Conservation (phyloP, 2,113 vertebrate genomes). For the Perca schrenkii region DNA sequence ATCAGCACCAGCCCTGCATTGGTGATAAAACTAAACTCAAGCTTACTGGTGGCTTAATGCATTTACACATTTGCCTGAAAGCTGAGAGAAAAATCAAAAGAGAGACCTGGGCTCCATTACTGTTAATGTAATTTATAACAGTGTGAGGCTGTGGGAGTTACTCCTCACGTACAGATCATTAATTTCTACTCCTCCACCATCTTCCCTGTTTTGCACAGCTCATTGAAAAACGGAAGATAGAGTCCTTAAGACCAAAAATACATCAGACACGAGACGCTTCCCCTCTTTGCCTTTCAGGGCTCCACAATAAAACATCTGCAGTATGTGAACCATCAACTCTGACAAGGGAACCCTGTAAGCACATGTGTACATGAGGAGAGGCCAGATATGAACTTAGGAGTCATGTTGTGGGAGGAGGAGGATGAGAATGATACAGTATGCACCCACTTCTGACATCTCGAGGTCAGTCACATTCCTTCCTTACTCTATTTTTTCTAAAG, state of each 20-base stretch:
- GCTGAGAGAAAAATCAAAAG: neutral
- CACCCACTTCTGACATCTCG: conserved; percentile 45
- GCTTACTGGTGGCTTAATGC: neutral
- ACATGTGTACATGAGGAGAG: conserved; percentile 8
- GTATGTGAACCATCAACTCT: conserved; percentile 37
- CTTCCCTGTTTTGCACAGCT: neutral
- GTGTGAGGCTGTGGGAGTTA: neutral
- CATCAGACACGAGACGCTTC: conserved; percentile 34
- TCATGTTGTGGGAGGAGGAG: conserved; percentile 8
- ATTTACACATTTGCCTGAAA: neutral
- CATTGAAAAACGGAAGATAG: conserved; percentile 33
- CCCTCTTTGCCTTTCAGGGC: conserved; percentile 34
- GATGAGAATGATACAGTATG: conserved; percentile 29
- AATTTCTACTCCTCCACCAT: neutral
- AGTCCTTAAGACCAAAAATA: conserved; percentile 36
- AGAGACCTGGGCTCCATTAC: neutral
- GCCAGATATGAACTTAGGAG: conserved; percentile 17
- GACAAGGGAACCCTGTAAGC: conserved; percentile 18
- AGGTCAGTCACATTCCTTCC: conserved; percentile 48
- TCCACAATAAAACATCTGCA: conserved; percentile 41
- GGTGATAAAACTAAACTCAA: neutral
- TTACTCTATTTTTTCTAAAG: conserved; percentile 43
- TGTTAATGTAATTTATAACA: neutral
- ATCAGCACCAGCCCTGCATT: neutral
- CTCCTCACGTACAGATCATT: neutral